These are phyloP conservation scores for Drosophila dunni DNA, from an alignment of 1,140 invertebrate genomes.

Conservation along the genomic window DNA sequence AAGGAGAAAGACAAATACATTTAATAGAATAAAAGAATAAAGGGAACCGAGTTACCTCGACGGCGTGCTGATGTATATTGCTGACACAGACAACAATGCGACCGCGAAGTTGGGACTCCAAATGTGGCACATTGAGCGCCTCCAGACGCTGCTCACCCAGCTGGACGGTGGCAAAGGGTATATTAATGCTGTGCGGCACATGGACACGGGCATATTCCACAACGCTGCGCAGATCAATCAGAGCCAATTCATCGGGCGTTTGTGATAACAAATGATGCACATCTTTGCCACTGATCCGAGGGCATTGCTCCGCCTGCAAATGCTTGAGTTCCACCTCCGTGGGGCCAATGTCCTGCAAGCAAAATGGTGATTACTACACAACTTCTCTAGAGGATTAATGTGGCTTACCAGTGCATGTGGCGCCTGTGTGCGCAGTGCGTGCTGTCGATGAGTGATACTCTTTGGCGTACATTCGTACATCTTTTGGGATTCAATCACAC, in stretches of 20 bases:
- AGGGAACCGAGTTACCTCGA: slow-evolving; percentile 87
- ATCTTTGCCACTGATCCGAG: slow-evolving; percentile 94
- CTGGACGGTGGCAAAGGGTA: slow-evolving; percentile 92
- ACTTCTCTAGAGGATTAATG: neutral
- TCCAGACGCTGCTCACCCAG: slow-evolving; percentile 88
- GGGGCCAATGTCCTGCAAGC: slow-evolving; percentile 87
- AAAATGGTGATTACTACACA: neutral
- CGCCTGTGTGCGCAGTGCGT: slow-evolving; percentile 59
- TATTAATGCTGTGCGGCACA: slow-evolving; percentile 92
- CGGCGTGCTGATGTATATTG: slow-evolving; percentile 90
- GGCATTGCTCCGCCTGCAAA: slow-evolving; percentile 90
- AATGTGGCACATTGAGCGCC: slow-evolving; percentile 87
- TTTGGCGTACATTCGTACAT: slow-evolving; percentile 94
- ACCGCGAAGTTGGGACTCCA: slow-evolving; percentile 86
- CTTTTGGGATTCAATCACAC: slow-evolving; percentile 94
- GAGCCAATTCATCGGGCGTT: slow-evolving; percentile 88
- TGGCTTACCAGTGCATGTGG: slow-evolving; percentile 46
- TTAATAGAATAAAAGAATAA: too few species aligned
- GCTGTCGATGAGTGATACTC: slow-evolving; percentile 93
- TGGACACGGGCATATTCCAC: slow-evolving; percentile 91
- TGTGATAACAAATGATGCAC: slow-evolving; percentile 90
- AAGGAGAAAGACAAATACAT: slow-evolving; percentile 71
- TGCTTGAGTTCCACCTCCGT: slow-evolving; percentile 88
- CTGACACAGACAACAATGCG: slow-evolving; percentile 92
- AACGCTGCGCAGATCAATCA: slow-evolving; percentile 91